phyloP scores from a whole-genome alignment of 2,797 vertebrate species.

The Bufotes viridis region DNA sequence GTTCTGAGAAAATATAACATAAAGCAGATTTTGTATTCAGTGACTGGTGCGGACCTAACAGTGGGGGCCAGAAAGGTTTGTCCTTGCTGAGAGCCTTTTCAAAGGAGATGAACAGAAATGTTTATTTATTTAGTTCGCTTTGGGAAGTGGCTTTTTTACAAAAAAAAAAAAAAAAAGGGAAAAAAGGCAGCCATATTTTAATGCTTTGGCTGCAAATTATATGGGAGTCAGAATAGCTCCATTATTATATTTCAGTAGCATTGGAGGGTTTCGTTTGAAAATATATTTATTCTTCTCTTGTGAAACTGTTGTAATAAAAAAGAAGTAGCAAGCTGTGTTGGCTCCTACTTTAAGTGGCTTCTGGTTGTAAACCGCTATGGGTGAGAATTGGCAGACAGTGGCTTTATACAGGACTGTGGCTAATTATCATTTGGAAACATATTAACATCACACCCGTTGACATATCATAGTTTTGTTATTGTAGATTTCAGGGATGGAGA shows the following conservation, averaged over 20 bases:
- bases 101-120: conserved; percentile 23
- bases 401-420: conserved; percentile 22
- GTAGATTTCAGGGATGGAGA: conserved; percentile 20
- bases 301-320: conserved; percentile 2
- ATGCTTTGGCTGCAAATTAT: conserved; percentile 9
- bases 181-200: conserved; percentile 10
- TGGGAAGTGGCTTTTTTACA: background rate
- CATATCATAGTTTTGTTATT: conserved; percentile 46
- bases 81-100: conserved; percentile 16
- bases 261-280: background rate
- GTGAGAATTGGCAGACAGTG: conserved; percentile 16
- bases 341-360: conserved; percentile 16
- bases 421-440: conserved; percentile 53
- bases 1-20: conserved; percentile 17
- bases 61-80: background rate
- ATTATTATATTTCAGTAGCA: background rate
- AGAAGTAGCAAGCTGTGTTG: conserved; percentile 13
- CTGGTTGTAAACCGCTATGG: conserved; percentile 41
- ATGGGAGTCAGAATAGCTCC: background rate
- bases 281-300: background rate
- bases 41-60: conserved; percentile 2
- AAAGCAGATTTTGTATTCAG: conserved; percentile 22
- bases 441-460: conserved; percentile 37
- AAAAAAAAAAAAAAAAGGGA: background rate
- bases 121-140: conserved; percentile 4